Base-by-base conservation (phyloP, 1,140 invertebrate species). In the Heliconius eleuchia region DNA sequence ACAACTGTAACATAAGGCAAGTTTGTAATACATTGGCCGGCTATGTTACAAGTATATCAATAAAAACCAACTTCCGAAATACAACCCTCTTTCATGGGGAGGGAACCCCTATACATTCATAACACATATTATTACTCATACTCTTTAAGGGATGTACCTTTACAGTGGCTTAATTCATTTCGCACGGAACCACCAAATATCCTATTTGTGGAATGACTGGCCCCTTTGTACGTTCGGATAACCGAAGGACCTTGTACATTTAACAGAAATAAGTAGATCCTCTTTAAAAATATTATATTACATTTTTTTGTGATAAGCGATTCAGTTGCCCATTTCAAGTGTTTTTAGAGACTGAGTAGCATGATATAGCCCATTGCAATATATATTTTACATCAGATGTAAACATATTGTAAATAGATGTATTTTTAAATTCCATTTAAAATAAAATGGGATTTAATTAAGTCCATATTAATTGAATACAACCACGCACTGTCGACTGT, bases 21-120 rank as follows among this genome's bases (percentile, higher is more conserved):
- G 81, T 80, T 82, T 74, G 82, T 85, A 87, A 84, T 78, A 71
- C 82, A 80, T 78, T 73, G 84, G 85, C 82, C 89, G 84, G 60
- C 60, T 11, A 85, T 83, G 78, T 89, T 87, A 88, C 87, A 77
- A 66, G 76, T 71, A 70, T 80, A 87, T 78, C 78, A 87, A 84
- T 79, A 85, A 88, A 87, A 87, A 86, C 76, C 55, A 78, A 78
- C 82, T 87, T 86, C 83, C 84, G 85, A 83, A 83, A 78, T 80
- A 79, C 77, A 83, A 82, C 81, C 84, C 81, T 83, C 83, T 86
- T 85, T 85, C 83, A 83, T 81, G 70, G 71, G 55, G 46, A 82
- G 71, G 55, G 46, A 82, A 55, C 46, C 39, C 39, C 27, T 75
- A 76, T 76, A 18, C 34, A 11, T 46, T 37, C 60, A 23, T 66